Evolutionary conservation across 2,888 invertebrate genomes (phyloP), one percentile per base, ranked within the genome.

Genomic region (Melinaea marsaeus): DNA sequence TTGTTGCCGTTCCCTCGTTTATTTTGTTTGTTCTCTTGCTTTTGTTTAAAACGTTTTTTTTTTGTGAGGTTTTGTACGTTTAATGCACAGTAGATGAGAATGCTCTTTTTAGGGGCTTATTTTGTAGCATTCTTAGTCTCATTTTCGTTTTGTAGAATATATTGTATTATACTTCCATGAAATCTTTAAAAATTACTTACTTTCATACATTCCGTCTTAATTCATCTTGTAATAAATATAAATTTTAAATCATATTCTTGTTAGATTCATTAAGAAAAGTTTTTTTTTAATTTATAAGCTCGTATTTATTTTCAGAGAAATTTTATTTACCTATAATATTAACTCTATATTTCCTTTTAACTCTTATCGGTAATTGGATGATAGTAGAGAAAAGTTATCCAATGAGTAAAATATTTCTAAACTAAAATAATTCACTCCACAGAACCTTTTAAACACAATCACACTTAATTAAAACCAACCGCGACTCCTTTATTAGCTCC

Each of bases 1-100:
- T 77, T 76, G 75, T 73, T 71, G 64, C 72, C 64, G 70, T 75
- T 73, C 74, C 61, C 66, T 35, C 61, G 55, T 62, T 62, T 42
- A 45, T 63, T 55, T 42, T 42, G 58, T 60, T 65, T 54, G 45
- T 33, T 47, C 35, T 33, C 56, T 34, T 34, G 48, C 47, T 63
- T 59, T 37, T 47, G 45, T 61, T 55, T 37, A 34, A 57, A 59
- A 22, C 22, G 47, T 61, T 51, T 57, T 11, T n/a, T 51, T 13
- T 54, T 55, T 47, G 56, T 51, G 45, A 13, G 47, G 59, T 33
- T 48, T 48, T 58, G 22, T 22, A 9, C 51, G 22, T 22, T 51
- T 32, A 32, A 32, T 9, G 22, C 9, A 32, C 51, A 51, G 9
- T 51, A 5, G 51, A 51, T 42, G 42, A 9, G 42, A 42, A 42